These are phyloP conservation scores for Bufo bufo DNA, from an alignment of 2,113 vertebrate genomes.

Conservation along the genomic window DNA sequence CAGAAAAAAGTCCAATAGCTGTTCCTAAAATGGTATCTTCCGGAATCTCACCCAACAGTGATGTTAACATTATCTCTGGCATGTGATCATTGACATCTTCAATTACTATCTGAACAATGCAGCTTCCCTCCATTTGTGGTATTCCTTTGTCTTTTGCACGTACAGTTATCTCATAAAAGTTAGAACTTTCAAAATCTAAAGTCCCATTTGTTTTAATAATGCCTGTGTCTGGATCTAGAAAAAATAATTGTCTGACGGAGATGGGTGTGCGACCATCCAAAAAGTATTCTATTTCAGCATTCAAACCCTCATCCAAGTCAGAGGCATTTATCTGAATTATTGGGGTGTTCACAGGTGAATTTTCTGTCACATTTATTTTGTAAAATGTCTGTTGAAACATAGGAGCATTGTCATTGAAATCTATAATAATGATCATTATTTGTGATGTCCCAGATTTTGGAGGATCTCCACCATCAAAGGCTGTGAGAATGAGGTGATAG, in stretches of 20 bases:
- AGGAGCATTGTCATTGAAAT: slow-evolving; percentile 80
- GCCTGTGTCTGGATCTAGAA: slow-evolving; percentile 73
- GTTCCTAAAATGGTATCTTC: slow-evolving; percentile 68
- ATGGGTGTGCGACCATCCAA: slow-evolving; percentile 77
- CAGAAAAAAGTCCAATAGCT: slow-evolving; percentile 73
- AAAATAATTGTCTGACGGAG: slow-evolving; percentile 70
- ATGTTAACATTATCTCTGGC: slow-evolving; percentile 71
- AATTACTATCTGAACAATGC: slow-evolving; percentile 65
- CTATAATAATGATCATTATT: slow-evolving; percentile 72
- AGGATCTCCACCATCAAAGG: slow-evolving; percentile 75
- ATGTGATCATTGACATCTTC: slow-evolving; percentile 73
- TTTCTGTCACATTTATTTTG: slow-evolving; percentile 72
- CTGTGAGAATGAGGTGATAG: slow-evolving; percentile 75
- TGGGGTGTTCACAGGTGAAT: slow-evolving; percentile 67
- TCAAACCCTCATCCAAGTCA: slow-evolving; percentile 78
- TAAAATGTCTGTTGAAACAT: slow-evolving; percentile 68
- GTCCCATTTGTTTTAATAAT: slow-evolving; percentile 72
- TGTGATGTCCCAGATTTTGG: slow-evolving; percentile 72
- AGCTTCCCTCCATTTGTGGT: slow-evolving; percentile 68
- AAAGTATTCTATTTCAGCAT: slow-evolving; percentile 76
- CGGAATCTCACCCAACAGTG: slow-evolving; percentile 62
- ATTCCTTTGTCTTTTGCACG: slow-evolving; percentile 69
- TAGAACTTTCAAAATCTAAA: slow-evolving; percentile 69
- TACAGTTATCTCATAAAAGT: slow-evolving; percentile 65
- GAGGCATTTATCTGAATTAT: slow-evolving; percentile 74